Percentiles rank a stretch among this genome's conserved stretches.
Evolutionary conservation across 2,797 vertebrate genomes (phyloP).

Genomic region (Falco biarmicus): DNA sequence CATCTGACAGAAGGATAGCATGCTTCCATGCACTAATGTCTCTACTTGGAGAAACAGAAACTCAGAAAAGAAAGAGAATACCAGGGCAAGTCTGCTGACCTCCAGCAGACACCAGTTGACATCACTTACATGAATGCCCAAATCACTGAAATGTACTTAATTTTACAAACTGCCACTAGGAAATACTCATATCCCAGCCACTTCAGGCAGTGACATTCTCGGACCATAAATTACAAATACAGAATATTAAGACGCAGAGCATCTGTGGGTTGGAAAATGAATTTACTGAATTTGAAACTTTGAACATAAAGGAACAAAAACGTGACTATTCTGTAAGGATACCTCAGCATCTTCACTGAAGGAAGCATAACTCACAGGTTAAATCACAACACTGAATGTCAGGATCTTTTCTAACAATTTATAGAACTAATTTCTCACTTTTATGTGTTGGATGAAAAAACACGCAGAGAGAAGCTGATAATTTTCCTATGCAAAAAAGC

Average conservation of each 20-base stretch:
- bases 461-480: background rate
- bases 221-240: background rate
- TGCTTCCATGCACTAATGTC: background rate
- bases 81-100: background rate
- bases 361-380: accelerated
- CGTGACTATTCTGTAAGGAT: background rate
- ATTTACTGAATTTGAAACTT: background rate
- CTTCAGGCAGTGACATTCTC: background rate
- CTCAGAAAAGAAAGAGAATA: background rate
- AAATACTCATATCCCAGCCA: background rate
- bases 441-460: background rate
- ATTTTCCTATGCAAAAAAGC: background rate
- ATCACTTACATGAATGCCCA: background rate
- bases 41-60: background rate
- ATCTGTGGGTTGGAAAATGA: background rate
- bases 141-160: background rate
- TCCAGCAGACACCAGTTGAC: background rate
- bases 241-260: background rate
- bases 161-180: background rate
- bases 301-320: background rate
- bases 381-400: background rate
- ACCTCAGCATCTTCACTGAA: background rate
- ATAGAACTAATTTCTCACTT: background rate
- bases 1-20: background rate
- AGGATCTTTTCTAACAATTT: background rate